Evolutionary conservation across 2,113 vertebrate species (phyloP).

Genomic region (Todiramphus chloris): DNA sequence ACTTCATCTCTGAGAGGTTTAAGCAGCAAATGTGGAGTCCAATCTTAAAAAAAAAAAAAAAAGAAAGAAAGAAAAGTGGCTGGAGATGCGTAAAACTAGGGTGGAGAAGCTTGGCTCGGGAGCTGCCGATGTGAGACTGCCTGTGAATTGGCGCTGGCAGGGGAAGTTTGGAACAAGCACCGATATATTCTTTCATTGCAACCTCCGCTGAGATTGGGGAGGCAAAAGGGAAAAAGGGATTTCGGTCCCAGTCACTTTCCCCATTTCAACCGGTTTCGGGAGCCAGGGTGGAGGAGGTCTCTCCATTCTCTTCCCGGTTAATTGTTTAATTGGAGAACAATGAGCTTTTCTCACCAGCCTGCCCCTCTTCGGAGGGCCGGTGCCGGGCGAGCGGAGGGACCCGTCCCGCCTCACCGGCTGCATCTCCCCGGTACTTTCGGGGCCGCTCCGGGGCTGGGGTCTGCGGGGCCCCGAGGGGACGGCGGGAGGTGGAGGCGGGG

Average conservation of each 20-base stretch:
- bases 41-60: not conserved
- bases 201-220: slow-evolving; percentile 47
- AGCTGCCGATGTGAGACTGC: slow-evolving; percentile 46
- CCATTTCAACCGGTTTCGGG: not conserved
- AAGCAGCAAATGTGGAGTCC: not conserved
- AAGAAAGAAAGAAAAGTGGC: not conserved
- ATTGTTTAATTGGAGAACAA: slow-evolving; percentile 53
- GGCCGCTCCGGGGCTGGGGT: not conserved
- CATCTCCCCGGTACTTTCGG: not conserved
- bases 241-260: slow-evolving; percentile 31
- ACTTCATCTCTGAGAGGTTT: slow-evolving; percentile 26
- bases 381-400: not conserved
- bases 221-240: not conserved
- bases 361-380: not conserved
- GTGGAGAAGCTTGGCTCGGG: slow-evolving; percentile 42
- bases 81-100: slow-evolving; percentile 33
- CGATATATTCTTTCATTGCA: slow-evolving; percentile 49
- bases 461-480: not conserved
- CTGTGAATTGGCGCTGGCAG: slow-evolving; percentile 43
- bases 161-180: slow-evolving; percentile 60
- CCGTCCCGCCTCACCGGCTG: not conserved
- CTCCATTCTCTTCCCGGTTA: slow-evolving; percentile 34
- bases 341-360: slow-evolving; percentile 13
- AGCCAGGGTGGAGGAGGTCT: slow-evolving; percentile 16
- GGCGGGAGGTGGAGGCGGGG: not conserved